Evolutionary conservation across 2,113 vertebrate genomes (phyloP).

Genomic region (Brachirus orientalis): DNA sequence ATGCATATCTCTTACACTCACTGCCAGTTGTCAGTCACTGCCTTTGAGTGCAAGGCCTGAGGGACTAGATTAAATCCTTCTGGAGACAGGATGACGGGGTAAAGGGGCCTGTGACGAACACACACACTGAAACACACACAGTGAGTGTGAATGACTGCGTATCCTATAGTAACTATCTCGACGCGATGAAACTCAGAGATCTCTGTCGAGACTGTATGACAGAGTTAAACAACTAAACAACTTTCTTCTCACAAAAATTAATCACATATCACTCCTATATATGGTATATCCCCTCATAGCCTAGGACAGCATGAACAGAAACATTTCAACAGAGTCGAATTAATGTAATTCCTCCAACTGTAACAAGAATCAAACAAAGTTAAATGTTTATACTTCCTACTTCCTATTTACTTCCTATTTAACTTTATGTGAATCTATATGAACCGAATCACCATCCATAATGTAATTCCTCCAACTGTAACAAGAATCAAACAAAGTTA

Average conservation of each 20-base stretch:
- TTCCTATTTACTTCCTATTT: no score
- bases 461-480: conserved; percentile 8
- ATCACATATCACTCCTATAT: no score
- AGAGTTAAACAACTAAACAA: conserved; percentile 28
- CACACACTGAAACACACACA: conserved; percentile 19
- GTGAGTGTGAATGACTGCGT: conserved; percentile 41
- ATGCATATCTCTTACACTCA: conserved; percentile 61
- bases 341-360: conserved; percentile 4
- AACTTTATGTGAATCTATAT: neutral
- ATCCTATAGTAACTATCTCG: conserved; percentile 43
- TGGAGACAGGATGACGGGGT: conserved; percentile 79
- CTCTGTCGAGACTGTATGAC: conserved; percentile 33
- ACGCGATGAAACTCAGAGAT: conserved; percentile 48
- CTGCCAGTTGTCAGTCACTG: conserved; percentile 80
- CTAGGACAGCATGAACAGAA: no score
- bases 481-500: conserved; percentile 34
- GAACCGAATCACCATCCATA: conserved; percentile 2
- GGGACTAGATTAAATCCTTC: conserved; percentile 79
- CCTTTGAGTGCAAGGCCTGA: conserved; percentile 74
- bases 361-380: conserved; percentile 37
- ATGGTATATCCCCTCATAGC: no score
- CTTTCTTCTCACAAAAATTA: conserved; percentile 20
- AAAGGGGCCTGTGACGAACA: conserved; percentile 44
- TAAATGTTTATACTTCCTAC: conserved; percentile 39
- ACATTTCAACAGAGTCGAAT: no score